Evolutionary conservation across 2,888 invertebrate species (phyloP).

Genomic region (Tyria jacobaeae): DNA sequence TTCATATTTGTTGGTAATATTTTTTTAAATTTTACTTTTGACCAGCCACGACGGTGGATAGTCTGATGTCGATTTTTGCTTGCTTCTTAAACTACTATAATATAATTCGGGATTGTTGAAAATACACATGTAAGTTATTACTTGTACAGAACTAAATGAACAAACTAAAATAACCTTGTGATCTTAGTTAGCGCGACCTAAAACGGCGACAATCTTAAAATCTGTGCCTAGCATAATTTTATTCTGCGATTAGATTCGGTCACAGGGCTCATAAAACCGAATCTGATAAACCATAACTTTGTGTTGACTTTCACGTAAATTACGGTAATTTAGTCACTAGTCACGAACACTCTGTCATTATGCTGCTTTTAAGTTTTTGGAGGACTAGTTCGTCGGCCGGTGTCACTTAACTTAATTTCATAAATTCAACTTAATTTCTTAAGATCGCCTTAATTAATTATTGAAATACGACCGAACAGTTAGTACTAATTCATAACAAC

Average conservation of each 20-base stretch:
- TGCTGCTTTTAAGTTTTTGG: conserved; percentile 3
- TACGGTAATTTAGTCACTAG: conserved; percentile 17
- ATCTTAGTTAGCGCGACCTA: conserved; percentile 11
- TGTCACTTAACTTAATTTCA: not conserved
- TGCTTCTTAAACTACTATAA: too few species aligned
- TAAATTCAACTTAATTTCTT: not conserved
- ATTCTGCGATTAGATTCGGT: conserved; percentile 35
- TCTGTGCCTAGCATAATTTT: conserved; percentile 15
- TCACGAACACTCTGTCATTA: conserved; percentile 33
- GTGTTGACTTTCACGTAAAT: conserved; percentile 45
- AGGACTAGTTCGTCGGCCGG: not conserved
- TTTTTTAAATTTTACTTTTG: too few species aligned
- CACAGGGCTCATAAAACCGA: conserved; percentile 39
- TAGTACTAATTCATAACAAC: too few species aligned
- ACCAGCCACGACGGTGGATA: too few species aligned
- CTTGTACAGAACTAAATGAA: not conserved
- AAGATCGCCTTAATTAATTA: too few species aligned
- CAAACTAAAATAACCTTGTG: not conserved
- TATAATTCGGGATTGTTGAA: too few species aligned
- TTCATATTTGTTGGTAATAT: too few species aligned
- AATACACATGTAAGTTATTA: too few species aligned
- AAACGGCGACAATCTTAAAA: conserved; percentile 28
- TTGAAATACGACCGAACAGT: too few species aligned
- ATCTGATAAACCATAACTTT: conserved; percentile 45
- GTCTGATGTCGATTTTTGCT: too few species aligned